These are phyloP conservation scores for Ophioninae sp. DNA, from an alignment of 2,888 invertebrate species.

Conservation along the genomic window DNA sequence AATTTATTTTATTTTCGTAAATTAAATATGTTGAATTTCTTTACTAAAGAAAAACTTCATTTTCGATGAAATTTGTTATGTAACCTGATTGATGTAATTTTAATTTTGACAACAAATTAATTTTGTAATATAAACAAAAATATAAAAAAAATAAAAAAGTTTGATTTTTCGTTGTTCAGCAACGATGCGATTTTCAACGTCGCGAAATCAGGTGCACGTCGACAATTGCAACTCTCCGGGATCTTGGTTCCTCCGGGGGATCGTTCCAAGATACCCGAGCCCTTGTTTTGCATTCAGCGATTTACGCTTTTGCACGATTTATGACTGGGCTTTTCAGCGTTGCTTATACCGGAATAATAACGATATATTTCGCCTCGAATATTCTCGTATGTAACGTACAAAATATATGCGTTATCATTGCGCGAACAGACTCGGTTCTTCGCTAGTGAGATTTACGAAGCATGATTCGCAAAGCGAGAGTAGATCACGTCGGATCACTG, in stretches of 20 bases:
- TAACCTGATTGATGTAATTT: too few relatives aligned
- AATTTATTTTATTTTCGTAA: too few relatives aligned
- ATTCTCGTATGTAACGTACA: not conserved
- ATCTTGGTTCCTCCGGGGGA: not conserved
- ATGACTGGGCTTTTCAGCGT: slow-evolving; percentile 59
- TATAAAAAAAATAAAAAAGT: too few relatives aligned
- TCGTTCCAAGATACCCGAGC: slow-evolving; percentile 26
- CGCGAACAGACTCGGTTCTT: not conserved
- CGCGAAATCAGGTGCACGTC: not conserved
- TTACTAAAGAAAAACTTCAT: too few relatives aligned
- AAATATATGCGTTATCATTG: not conserved
- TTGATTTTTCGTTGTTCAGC: too few relatives aligned
- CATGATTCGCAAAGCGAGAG: not conserved
- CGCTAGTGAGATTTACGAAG: not conserved
- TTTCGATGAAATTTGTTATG: too few relatives aligned
- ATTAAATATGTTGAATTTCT: too few relatives aligned
- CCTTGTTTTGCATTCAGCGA: slow-evolving; percentile 52
- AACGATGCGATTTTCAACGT: too few relatives aligned
- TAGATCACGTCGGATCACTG: not conserved
- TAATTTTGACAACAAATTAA: too few relatives aligned
- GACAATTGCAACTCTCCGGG: not conserved
- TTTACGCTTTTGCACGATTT: slow-evolving; percentile 67
- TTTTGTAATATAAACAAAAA: too few relatives aligned
- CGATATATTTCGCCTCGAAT: slow-evolving; percentile 12
- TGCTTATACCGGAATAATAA: slow-evolving; percentile 44